phyloP scores from a whole-genome alignment of 2,113 vertebrate species.

The Mirounga angustirostris region DNA sequence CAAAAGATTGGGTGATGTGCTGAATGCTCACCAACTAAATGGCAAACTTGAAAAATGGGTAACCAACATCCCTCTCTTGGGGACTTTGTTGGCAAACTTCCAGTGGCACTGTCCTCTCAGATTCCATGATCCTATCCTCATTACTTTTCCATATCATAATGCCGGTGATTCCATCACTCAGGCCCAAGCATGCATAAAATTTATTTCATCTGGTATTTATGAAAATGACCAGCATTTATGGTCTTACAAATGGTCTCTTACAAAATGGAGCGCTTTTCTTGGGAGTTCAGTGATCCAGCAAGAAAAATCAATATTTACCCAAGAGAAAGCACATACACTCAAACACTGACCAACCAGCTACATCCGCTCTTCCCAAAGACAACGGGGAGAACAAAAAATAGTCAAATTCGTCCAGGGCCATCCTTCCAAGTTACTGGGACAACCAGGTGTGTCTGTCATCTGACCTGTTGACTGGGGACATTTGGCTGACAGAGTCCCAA shows the following conservation, averaged over 20 bases:
- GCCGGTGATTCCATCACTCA: not conserved
- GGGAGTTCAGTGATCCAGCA: not conserved
- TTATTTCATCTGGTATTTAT: constrained; percentile 43
- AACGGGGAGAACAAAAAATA: not conserved
- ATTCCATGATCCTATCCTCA: not conserved
- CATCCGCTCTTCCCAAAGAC: not conserved
- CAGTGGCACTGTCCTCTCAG: not conserved
- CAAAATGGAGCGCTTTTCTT: not conserved
- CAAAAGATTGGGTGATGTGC: not conserved
- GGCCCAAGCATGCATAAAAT: not conserved
- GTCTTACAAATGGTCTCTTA: not conserved
- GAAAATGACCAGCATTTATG: not conserved
- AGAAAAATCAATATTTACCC: constrained; percentile 66
- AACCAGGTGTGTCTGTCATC: not conserved
- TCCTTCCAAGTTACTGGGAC: not conserved
- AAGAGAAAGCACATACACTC: not conserved
- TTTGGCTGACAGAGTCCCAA: not conserved
- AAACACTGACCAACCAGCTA: constrained; percentile 4
- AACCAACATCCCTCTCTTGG: not conserved
- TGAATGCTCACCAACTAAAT: not conserved
- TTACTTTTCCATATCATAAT: not conserved
- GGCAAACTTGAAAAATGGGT: not conserved
- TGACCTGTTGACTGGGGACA: not conserved
- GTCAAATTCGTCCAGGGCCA: not conserved
- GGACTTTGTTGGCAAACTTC: not conserved